Base-by-base conservation (phyloP, 2,888 invertebrate species). In the Stenichneumon culpator region DNA sequence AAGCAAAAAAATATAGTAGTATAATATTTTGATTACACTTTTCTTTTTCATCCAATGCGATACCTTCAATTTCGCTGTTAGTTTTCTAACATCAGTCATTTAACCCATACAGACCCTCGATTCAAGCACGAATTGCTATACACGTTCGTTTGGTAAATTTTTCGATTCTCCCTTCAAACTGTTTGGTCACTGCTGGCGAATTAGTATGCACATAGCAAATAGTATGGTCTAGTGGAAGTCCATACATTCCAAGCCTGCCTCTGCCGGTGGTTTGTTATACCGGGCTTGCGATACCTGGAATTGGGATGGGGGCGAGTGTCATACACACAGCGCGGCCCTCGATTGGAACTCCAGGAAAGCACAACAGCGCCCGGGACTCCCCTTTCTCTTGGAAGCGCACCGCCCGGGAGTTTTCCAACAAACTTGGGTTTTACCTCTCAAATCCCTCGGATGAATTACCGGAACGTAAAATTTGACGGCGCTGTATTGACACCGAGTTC, bases 361-460 rank as follows among this genome's bases (percentile, higher is more conserved):
- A 39, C 22, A 67, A 39, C 67, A 39, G 19, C 19, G 36, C 39
- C 22, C 22, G 19, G 9, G 22, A 22, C 14, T 7, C 25, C 19
- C 22, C 4, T 22, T 67, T 39, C 39, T 14, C 19, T 67, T 22
- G 22, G n/a, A 39, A 39, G 19, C 36, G 14, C 19, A 52, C 60
- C 60, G 28, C 19, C 14, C 14, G 16, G 14, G 4, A 70, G 50
- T 69, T 69, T 22, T 28, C 69, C 63, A 72, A 77, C 75, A 70
- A 82, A 72, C 77, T 77, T 77, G 54, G 54, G 73, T 78, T 72
- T 67, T 28, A 78, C 47, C 65, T 11, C 73, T 65, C 19, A 50
- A 82, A 78, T 67, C 36, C 60, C 19, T 7, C 54, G 67, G 78
- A 78, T 57, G 78, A 82, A 82, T 73, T 67, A 28, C 77, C 54